Conservation (phyloP, 2,113 vertebrate genomes). For the Vidua chalybeata region DNA sequence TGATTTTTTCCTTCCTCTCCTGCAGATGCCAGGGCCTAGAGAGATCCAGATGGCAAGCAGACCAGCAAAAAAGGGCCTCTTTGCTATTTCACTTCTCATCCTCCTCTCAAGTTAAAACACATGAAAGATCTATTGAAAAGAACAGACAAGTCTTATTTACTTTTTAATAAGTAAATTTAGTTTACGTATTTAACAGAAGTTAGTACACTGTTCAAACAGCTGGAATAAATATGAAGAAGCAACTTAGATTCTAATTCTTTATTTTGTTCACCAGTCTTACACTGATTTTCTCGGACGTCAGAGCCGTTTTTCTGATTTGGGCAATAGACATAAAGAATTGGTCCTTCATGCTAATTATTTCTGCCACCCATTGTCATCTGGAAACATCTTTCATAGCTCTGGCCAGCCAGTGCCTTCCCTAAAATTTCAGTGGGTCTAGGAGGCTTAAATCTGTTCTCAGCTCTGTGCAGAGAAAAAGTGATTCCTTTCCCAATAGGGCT, state of each 20-base stretch:
- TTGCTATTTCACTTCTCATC: constrained; percentile 53
- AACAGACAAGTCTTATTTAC: constrained; percentile 66
- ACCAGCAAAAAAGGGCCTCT: constrained; percentile 49
- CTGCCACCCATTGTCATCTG: constrained; percentile 11
- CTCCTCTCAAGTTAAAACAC: constrained; percentile 74
- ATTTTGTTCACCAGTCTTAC: constrained; percentile 32
- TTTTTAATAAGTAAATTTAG: constrained; percentile 58
- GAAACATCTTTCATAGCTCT: neutral
- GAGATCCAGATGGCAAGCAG: constrained; percentile 72
- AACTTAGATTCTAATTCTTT: constrained; percentile 28
- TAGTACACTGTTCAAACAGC: constrained; percentile 40
- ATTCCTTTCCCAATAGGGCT: neutral
- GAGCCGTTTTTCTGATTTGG: neutral
- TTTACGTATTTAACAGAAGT: constrained; percentile 64
- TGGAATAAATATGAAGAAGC: constrained; percentile 48
- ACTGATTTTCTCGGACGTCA: neutral
- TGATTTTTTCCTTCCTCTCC: constrained; percentile 61
- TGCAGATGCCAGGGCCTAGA: constrained; percentile 72
- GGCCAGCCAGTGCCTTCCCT: neutral
- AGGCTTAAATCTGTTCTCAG: neutral
- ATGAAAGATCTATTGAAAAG: constrained; percentile 60
- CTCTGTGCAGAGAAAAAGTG: neutral
- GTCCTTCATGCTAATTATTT: neutral
- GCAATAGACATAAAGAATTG: neutral
- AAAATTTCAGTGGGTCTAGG: neutral